phyloP scores from a whole-genome alignment of 1,140 invertebrate species.

The Halesus radiatus region DNA sequence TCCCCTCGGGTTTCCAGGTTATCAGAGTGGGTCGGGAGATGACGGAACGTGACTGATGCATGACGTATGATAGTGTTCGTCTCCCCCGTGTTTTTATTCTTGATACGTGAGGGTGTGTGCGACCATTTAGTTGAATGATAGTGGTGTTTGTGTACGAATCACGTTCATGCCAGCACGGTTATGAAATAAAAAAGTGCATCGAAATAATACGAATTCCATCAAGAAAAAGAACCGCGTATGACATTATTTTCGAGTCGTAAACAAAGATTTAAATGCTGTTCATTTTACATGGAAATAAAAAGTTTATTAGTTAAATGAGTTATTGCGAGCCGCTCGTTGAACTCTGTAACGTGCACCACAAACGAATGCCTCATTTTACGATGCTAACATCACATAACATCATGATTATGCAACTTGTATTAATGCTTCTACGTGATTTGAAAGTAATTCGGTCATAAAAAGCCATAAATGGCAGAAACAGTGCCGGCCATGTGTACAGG shows the following conservation, averaged over 20 bases:
- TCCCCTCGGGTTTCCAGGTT: not conserved
- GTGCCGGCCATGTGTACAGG: too few species aligned
- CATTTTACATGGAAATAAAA: conserved; percentile 14
- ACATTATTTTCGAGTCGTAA: conserved; percentile 13
- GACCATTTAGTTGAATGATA: conserved; percentile 55
- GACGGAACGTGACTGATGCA: conserved; percentile 34
- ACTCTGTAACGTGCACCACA: conserved; percentile 9
- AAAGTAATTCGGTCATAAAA: conserved; percentile 12
- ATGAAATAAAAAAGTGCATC: conserved; percentile 42
- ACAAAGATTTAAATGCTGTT: conserved; percentile 14
- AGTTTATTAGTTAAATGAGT: conserved; percentile 23
- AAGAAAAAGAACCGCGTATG: not conserved
- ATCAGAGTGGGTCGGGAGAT: conserved; percentile 23
- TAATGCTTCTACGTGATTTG: not conserved
- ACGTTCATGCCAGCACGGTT: conserved; percentile 48
- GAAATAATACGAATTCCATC: conserved; percentile 1
- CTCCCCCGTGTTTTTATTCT: conserved; percentile 37
- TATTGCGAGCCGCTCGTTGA: conserved; percentile 8
- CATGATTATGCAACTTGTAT: conserved; percentile 13
- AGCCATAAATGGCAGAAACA: too few species aligned
- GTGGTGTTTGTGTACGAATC: conserved; percentile 53
- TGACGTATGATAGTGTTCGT: conserved; percentile 40
- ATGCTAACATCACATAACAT: conserved; percentile 9
- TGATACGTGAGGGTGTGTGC: conserved; percentile 50
- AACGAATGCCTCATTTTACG: not conserved